Conservation (phyloP, 2,113 vertebrate genomes). For the Urocolius indicus region DNA sequence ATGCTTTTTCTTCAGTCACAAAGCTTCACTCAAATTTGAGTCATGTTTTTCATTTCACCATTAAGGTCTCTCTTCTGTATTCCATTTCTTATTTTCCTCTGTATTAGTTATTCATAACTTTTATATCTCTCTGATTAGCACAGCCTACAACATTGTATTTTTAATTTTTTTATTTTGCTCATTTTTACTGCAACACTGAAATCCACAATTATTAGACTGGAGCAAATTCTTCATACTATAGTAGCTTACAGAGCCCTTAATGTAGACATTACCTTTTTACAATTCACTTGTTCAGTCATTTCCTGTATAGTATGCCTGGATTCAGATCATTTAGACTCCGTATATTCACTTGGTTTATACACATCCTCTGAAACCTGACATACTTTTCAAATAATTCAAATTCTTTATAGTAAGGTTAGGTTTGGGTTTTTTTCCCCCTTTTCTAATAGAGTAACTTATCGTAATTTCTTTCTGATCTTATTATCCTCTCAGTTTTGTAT, state of each 20-base stretch:
- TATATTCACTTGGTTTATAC: not conserved
- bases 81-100: constrained; percentile 40
- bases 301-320: not conserved
- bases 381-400: not conserved
- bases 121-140: constrained; percentile 53
- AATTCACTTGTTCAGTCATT: not conserved
- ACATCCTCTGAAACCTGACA: not conserved
- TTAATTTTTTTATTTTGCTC: constrained; percentile 43
- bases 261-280: not conserved
- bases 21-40: not conserved
- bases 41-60: constrained; percentile 5
- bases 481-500: not conserved
- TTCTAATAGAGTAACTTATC: not conserved
- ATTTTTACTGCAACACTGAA: constrained; percentile 28
- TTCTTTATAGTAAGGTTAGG: not conserved
- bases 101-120: constrained; percentile 62
- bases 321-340: not conserved
- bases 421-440: not conserved
- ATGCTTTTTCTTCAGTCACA: not conserved
- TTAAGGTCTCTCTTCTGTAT: not conserved
- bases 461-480: not conserved
- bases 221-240: constrained; percentile 20
- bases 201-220: not conserved
- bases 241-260: not conserved
- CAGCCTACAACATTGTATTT: constrained; percentile 43